Percentiles rank a stretch among this genome's conserved stretches.
Evolutionary conservation across 2,797 vertebrate species (phyloP).

Genomic region (Botia almorhae): DNA sequence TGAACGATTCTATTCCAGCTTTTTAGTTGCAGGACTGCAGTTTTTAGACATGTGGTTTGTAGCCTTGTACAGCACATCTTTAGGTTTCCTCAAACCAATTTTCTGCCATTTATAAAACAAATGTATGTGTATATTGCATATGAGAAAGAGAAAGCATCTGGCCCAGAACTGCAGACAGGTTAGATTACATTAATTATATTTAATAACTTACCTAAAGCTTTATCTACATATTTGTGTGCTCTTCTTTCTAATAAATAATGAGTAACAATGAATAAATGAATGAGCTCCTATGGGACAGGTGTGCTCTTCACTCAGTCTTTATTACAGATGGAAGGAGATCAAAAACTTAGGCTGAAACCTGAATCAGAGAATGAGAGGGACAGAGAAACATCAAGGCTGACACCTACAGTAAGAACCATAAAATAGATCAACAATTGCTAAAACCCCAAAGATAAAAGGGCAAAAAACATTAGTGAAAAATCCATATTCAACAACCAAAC

Average conservation of each 20-base stretch:
- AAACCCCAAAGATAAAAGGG: background rate
- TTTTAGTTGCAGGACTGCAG: background rate
- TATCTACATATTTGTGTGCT: no score
- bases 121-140: no score
- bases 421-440: constrained; percentile 33
- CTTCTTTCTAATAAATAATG: background rate
- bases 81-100: no score
- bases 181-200: background rate
- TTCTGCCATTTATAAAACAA: no score
- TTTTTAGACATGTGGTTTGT: background rate
- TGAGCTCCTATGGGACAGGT: constrained; percentile 6
- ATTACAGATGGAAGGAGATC: constrained; percentile 50
- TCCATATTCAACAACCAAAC: background rate
- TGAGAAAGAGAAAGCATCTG: background rate
- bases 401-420: constrained; percentile 3
- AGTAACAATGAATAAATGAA: constrained; percentile 8
- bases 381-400: constrained; percentile 17
- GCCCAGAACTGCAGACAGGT: background rate
- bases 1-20: no score
- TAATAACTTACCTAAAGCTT: background rate
- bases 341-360: constrained; percentile 18
- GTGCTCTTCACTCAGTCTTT: constrained; percentile 41
- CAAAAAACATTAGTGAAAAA: constrained; percentile 33
- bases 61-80: background rate
- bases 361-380: constrained; percentile 26